These are phyloP conservation scores for Rostratula benghalensis DNA, from an alignment of 2,113 vertebrate genomes.

Conservation along the genomic window DNA sequence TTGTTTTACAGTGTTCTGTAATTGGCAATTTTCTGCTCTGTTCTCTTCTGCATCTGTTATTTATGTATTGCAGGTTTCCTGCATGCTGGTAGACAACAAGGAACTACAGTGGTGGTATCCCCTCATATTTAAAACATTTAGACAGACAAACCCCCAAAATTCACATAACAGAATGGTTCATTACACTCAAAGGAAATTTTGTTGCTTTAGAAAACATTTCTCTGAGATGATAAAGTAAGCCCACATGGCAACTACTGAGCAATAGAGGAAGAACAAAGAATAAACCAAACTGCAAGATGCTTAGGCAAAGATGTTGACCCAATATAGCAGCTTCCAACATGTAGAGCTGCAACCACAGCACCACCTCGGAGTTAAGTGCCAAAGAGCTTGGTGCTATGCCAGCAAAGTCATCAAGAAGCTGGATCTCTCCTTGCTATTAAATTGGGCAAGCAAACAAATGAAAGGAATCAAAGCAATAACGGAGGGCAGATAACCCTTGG, in stretches of 20 bases:
- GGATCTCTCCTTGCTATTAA: slow-evolving; percentile 63
- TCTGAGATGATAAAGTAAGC: slow-evolving; percentile 11
- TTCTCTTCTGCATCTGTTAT: slow-evolving; percentile 66
- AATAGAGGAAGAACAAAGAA: slow-evolving; percentile 44
- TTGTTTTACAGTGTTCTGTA: slow-evolving; percentile 37
- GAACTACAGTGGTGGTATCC: slow-evolving; percentile 27
- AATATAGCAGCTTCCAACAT: background rate
- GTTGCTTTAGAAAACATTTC: slow-evolving; percentile 40
- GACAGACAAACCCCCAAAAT: slow-evolving; percentile 39
- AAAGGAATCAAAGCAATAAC: slow-evolving; percentile 67
- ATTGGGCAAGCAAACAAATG: slow-evolving; percentile 64
- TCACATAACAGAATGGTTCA: slow-evolving; percentile 43
- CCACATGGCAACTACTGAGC: slow-evolving; percentile 34
- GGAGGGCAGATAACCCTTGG: slow-evolving; percentile 62
- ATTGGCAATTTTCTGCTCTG: slow-evolving; percentile 64
- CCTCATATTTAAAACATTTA: slow-evolving; percentile 51
- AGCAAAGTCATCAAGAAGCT: slow-evolving; percentile 61
- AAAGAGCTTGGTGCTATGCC: slow-evolving; percentile 52
- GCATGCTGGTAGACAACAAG: slow-evolving; percentile 36
- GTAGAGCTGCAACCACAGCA: slow-evolving; percentile 14
- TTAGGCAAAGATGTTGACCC: slow-evolving; percentile 49
- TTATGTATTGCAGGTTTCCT: slow-evolving; percentile 53
- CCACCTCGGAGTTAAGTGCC: background rate
- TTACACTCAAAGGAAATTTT: slow-evolving; percentile 52
- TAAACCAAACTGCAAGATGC: slow-evolving; percentile 29